Evolutionary conservation across 1,140 invertebrate species (phyloP), one percentile per base, ranked within the genome.

Genomic region (Zaprionus taronus): DNA sequence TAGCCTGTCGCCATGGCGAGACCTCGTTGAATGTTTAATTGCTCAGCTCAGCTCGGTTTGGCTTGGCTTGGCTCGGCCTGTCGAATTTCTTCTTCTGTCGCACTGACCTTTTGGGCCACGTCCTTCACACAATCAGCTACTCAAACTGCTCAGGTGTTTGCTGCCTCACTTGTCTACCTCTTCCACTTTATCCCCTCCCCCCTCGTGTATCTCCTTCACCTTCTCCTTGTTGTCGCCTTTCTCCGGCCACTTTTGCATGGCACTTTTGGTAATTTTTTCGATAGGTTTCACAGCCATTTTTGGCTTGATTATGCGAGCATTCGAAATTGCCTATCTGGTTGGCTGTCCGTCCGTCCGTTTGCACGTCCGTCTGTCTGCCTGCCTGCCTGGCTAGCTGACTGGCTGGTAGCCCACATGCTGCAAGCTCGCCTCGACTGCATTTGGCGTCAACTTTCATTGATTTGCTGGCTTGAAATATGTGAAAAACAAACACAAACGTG

Each of bases 281-380:
- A 26, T 73, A 62, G 66, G 22, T 69, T 66, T 67, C 22, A 66
- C 71, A 63, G 84, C 80, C 80, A 51, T 83, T 83, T 87, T 86
- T 83, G 80, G 83, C 77, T 80, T 83, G 83, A 87, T 86, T 86
- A 87, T 86, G 83, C 83, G 80, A 86, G 81, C 83, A 87, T 72
- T 78, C 80, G 72, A 80, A 83, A 77, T 84, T 79, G 81, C 38
- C 71, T 61, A 63, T 51, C 64, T 56, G 64, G 51, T 57, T 66
- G 28, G 26, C 15, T 58, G 26, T 26, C 47, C 34, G n/a, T n/a
- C 60, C 17, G n/a, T 12, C 0, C 5, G 14, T 15, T 47, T 69
- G 28, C n/a, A 17, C 17, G 14, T 2, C 12, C 2, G 12, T 36
- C 28, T 58, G 28, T 26, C 24, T 20, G 38, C 15, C 28, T 58